Conservation (phyloP, 2,113 vertebrate genomes). For the Pelodiscus sinensis region DNA sequence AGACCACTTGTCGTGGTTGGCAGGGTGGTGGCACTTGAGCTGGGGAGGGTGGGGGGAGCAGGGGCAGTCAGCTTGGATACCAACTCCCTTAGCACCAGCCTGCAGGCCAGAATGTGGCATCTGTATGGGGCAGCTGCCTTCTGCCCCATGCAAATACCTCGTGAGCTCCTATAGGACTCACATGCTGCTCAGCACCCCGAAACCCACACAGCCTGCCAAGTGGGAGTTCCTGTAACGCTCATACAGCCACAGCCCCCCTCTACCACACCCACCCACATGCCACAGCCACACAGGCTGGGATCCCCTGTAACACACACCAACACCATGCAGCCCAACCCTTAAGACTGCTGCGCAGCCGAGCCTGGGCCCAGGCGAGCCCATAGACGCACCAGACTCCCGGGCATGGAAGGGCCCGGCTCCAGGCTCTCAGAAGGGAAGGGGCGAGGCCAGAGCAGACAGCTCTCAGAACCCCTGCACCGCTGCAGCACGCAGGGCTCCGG, state of each 20-base stretch:
- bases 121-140: background rate
- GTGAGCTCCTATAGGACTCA: background rate
- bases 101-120: background rate
- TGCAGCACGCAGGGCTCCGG: too few relatives aligned
- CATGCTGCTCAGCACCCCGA: too few relatives aligned
- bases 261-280: background rate
- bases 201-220: background rate
- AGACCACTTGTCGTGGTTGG: slow-evolving; percentile 94
- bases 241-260: background rate
- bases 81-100: background rate
- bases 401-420: too few relatives aligned
- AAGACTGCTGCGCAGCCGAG: too few relatives aligned
- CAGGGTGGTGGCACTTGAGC: slow-evolving; percentile 52
- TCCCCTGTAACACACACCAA: background rate
- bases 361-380: too few relatives aligned
- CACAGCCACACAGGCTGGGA: too few relatives aligned
- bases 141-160: background rate
- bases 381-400: too few relatives aligned
- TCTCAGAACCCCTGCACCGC: too few relatives aligned
- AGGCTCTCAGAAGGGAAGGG: too few relatives aligned
- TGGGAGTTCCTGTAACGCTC: background rate
- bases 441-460: too few relatives aligned
- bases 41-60: background rate
- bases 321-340: too few relatives aligned
- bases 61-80: background rate